Conservation (phyloP, 2,888 invertebrate genomes). For the Dasypogon diadema region DNA sequence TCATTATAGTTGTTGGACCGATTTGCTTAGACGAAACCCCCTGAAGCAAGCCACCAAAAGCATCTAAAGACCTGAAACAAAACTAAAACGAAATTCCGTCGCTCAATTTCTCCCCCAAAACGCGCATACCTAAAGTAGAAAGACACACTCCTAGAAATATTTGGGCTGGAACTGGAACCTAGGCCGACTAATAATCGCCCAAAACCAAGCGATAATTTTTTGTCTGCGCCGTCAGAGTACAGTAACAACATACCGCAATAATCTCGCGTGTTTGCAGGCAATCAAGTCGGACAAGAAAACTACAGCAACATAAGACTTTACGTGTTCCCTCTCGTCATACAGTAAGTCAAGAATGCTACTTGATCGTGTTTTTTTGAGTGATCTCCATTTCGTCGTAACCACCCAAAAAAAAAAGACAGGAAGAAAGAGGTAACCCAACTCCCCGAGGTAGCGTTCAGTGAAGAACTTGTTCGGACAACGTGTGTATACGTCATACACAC, state of each 20-base stretch:
- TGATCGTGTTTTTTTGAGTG: background rate
- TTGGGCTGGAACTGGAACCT: too few relatives aligned
- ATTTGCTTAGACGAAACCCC: too few relatives aligned
- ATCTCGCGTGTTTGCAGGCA: background rate
- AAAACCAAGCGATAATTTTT: too few relatives aligned
- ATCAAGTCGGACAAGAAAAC: background rate
- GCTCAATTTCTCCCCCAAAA: too few relatives aligned
- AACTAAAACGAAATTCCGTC: too few relatives aligned
- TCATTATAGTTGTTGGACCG: too few relatives aligned
- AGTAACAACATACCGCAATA: slow-evolving; percentile 1
- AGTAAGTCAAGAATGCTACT: slow-evolving; percentile 6
- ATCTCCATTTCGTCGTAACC: background rate
- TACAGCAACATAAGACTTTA: background rate
- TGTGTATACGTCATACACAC: background rate
- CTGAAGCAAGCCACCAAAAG: too few relatives aligned
- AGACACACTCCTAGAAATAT: too few relatives aligned
- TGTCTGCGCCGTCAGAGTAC: too few relatives aligned
- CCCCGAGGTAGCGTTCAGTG: background rate
- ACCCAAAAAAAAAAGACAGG: background rate
- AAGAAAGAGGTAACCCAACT: background rate
- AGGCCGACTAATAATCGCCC: too few relatives aligned
- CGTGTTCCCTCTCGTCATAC: background rate
- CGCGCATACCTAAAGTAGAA: too few relatives aligned
- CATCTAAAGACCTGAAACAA: too few relatives aligned
- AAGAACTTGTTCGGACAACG: background rate